Conservation (phyloP, 2,888 invertebrate species). For the Ethmia dodecea region DNA sequence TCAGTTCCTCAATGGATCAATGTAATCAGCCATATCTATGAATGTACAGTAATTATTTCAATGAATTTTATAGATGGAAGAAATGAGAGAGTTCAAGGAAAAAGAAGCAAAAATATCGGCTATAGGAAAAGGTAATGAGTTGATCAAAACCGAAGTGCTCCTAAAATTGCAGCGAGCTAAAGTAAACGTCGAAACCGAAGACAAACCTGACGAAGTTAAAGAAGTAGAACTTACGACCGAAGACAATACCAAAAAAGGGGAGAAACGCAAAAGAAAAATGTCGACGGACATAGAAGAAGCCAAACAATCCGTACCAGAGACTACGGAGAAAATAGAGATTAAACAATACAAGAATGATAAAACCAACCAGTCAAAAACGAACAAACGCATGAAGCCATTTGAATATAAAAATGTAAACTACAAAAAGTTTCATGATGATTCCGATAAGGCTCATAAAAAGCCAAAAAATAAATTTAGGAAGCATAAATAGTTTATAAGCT, state of each 20-base stretch:
- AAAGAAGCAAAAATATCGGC: constrained; percentile 54
- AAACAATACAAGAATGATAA: constrained; percentile 17
- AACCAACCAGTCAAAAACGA: constrained; percentile 20
- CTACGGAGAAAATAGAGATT: constrained; percentile 20
- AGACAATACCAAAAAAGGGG: constrained; percentile 19
- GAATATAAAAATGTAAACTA: constrained; percentile 48
- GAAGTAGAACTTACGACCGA: too few relatives aligned
- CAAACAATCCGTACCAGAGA: constrained; percentile 20
- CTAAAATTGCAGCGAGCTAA: constrained; percentile 40
- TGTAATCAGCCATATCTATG: too few relatives aligned
- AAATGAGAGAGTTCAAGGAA: constrained; percentile 47
- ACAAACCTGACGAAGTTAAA: constrained; percentile 1
- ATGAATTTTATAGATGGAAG: constrained; percentile 40
- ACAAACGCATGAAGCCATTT: constrained; percentile 27
- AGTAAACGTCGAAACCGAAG: constrained; percentile 28
- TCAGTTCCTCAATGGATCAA: too few relatives aligned
- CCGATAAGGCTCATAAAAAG: constrained; percentile 40
- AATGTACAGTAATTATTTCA: constrained; percentile 1
- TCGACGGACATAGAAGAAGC: constrained; percentile 25
- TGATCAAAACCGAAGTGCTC: constrained; percentile 48
- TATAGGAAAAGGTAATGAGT: constrained; percentile 43
- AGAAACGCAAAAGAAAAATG: constrained; percentile 40
- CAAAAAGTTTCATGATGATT: constrained; percentile 45
- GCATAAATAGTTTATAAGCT: constrained; percentile 42
- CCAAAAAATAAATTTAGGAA: constrained; percentile 48